Percentiles rank a stretch among this genome's conserved stretches.
Evolutionary conservation across 2,113 vertebrate genomes (phyloP).

Genomic region (Morone chrysops): DNA sequence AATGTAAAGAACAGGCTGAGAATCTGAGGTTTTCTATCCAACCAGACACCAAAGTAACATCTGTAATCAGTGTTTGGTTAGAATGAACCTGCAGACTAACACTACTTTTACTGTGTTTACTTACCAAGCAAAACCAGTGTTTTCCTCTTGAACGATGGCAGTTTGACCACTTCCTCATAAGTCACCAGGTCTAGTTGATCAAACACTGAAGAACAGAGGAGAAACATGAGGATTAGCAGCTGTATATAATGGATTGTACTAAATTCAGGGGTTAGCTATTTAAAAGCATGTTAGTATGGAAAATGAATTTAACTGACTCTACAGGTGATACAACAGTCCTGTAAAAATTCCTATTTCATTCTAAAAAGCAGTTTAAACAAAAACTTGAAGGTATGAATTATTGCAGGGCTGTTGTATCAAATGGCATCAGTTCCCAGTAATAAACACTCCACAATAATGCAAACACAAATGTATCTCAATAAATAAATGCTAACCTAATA

Average conservation of each 20-base stretch:
- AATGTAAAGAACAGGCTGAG: no score
- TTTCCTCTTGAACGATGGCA: conserved; percentile 99
- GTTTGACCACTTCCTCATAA: conserved; percentile 98
- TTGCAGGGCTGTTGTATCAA: neutral
- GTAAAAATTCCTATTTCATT: no score
- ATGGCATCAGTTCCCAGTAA: neutral
- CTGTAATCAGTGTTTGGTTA: no score
- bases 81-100: no score
- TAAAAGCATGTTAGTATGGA: neutral
- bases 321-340: neutral
- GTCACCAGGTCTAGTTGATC: conserved; percentile 99
- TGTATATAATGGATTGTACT: neutral
- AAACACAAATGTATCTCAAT: neutral
- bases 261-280: neutral
- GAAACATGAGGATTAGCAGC: neutral
- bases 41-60: no score
- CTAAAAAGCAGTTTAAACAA: neutral
- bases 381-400: neutral
- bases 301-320: neutral
- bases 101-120: conserved; percentile 10
- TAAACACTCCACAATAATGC: neutral
- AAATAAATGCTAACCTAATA: neutral
- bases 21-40: no score
- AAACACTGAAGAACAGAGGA: conserved; percentile 88
- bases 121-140: conserved; percentile 97